A percentile compares a stretch with the other conserved stretches of the same genome.
These are phyloP conservation scores for Triops longicaudatus DNA, from an alignment of 1,140 invertebrate species.

Conservation along the genomic window DNA sequence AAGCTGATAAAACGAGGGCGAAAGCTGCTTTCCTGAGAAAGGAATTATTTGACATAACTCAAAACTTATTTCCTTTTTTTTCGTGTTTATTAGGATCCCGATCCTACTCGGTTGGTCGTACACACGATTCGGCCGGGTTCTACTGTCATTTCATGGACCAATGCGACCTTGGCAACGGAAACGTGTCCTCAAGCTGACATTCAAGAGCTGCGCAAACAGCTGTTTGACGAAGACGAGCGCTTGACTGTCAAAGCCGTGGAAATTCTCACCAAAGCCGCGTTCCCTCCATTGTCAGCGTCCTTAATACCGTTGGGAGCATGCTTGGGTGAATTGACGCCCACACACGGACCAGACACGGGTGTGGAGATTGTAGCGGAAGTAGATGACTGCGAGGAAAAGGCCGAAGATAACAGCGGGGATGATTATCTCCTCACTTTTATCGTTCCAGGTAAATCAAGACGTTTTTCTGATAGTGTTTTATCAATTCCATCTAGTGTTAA, in stretches of 20 bases:
- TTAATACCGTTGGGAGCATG: slow-evolving; percentile 62
- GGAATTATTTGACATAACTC: neutral
- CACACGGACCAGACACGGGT: slow-evolving; percentile 40
- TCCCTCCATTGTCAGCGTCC: slow-evolving; percentile 62
- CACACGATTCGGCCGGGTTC: slow-evolving; percentile 45
- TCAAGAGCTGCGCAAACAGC: slow-evolving; percentile 53
- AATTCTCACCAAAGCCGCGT: slow-evolving; percentile 60
- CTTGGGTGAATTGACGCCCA: slow-evolving; percentile 47
- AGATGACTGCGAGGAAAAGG: slow-evolving; percentile 39
- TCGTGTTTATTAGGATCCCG: neutral
- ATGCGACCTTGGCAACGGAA: slow-evolving; percentile 55
- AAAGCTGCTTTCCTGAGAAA: neutral
- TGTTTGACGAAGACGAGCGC: slow-evolving; percentile 44
- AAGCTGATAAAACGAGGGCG: too few species aligned
- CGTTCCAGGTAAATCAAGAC: slow-evolving; percentile 48
- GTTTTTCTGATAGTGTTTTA: neutral
- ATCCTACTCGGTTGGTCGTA: neutral
- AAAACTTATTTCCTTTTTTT: neutral
- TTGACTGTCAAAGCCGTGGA: slow-evolving; percentile 52
- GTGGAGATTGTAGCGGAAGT: slow-evolving; percentile 16
- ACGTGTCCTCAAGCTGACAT: slow-evolving; percentile 69
- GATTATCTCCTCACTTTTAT: slow-evolving; percentile 85
- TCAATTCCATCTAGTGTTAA: too few species aligned
- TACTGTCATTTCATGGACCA: slow-evolving; percentile 60
- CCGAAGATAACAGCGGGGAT: slow-evolving; percentile 44